Percentiles rank a stretch among this genome's conserved stretches.
phyloP scores from a whole-genome alignment of 2,113 vertebrate species.

The Vidua chalybeata region DNA sequence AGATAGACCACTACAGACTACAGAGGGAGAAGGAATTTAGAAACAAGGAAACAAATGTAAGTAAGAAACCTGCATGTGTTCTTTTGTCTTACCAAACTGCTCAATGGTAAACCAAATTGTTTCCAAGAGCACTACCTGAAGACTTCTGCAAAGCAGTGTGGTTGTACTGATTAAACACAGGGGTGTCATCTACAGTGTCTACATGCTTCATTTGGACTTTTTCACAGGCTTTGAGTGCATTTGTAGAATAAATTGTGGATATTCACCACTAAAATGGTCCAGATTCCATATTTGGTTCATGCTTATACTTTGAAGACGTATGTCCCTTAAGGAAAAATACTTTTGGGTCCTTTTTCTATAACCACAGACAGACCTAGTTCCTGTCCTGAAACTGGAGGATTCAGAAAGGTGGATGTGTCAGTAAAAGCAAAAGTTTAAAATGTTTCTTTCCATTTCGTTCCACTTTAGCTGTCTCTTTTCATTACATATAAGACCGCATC shows the following conservation, averaged over 20 bases:
- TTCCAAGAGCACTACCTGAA: neutral
- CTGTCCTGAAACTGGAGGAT: neutral
- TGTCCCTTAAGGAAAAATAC: neutral
- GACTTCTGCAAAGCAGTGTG: neutral
- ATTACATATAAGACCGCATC: neutral
- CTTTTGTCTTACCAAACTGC: neutral
- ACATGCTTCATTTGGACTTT: neutral
- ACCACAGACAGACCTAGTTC: neutral
- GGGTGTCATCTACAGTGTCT: neutral
- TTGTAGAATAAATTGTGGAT: neutral
- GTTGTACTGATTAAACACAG: neutral
- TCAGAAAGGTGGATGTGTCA: neutral
- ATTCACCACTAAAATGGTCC: neutral
- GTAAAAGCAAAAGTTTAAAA: neutral
- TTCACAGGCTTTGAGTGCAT: neutral
- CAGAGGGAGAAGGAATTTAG: slow-evolving; percentile 75
- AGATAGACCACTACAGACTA: slow-evolving; percentile 74
- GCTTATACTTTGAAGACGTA: neutral
- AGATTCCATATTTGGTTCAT: neutral
- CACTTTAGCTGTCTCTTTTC: neutral
- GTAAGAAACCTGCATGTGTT: neutral
- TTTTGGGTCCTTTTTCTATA: neutral
- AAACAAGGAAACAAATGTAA: slow-evolving; percentile 73
- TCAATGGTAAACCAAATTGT: neutral
- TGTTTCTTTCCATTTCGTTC: neutral